phyloP scores from a whole-genome alignment of 2,888 invertebrate species.

The Callyntrura sp. region DNA sequence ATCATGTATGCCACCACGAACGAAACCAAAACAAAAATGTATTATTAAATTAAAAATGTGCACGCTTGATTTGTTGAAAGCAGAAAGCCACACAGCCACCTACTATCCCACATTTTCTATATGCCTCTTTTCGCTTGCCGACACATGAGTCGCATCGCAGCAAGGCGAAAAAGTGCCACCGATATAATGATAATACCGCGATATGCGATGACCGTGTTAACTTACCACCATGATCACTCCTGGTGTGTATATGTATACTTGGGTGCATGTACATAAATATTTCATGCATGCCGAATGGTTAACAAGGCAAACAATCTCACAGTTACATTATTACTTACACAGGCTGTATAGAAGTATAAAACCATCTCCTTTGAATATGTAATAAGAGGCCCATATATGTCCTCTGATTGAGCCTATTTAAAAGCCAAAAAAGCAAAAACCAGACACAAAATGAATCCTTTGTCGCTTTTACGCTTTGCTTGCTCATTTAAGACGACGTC shows the following conservation, averaged over 20 bases:
- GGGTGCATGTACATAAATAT: slow-evolving; percentile 37
- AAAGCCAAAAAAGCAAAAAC: slow-evolving; percentile 64
- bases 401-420: slow-evolving; percentile 3
- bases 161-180: slow-evolving; percentile 45
- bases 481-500: slow-evolving; percentile 32
- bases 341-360: background rate
- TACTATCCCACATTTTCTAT: slow-evolving; percentile 38
- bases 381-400: background rate
- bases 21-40: slow-evolving; percentile 45
- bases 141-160: background rate
- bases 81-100: slow-evolving; percentile 60
- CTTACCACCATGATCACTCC: slow-evolving; percentile 38
- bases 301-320: slow-evolving; percentile 60
- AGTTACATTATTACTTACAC: background rate
- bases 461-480: slow-evolving; percentile 53
- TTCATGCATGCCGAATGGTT: slow-evolving; percentile 63
- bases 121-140: slow-evolving; percentile 36
- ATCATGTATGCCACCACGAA: background rate
- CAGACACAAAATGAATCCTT: slow-evolving; percentile 37
- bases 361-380: slow-evolving; percentile 4
- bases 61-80: slow-evolving; percentile 59
- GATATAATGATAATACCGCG: slow-evolving; percentile 25
- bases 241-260: background rate
- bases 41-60: slow-evolving; percentile 56
- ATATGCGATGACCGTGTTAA: slow-evolving; percentile 54